A percentile compares a stretch with the other conserved stretches of the same genome.
Evolutionary conservation across 2,888 invertebrate species (phyloP).

Genomic region (Ormyrus nitidulus): DNA sequence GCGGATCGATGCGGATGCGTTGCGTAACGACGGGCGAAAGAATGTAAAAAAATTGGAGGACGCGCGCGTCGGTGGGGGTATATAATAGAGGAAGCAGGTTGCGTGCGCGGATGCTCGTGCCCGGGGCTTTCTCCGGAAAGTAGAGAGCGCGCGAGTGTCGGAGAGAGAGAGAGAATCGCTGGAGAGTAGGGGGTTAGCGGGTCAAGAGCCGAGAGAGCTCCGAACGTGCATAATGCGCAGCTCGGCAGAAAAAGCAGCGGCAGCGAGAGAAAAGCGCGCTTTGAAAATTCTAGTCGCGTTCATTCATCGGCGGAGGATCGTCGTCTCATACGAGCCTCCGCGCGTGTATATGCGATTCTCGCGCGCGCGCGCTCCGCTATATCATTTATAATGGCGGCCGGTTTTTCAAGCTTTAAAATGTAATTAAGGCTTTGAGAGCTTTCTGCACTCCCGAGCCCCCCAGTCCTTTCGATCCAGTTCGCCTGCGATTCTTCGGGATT

Average conservation of each 20-base stretch:
- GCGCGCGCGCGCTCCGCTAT: background rate
- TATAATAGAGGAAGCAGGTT: too few species aligned
- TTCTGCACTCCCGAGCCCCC: background rate
- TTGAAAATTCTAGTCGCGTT: slow-evolving; percentile 44
- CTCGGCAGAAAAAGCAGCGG: too few species aligned
- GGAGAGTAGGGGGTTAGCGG: slow-evolving; percentile 28
- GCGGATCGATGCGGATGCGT: too few species aligned
- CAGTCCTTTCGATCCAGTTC: too few species aligned
- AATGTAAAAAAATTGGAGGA: background rate
- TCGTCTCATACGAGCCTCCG: background rate
- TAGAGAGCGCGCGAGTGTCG: slow-evolving; percentile 23
- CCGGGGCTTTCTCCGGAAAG: too few species aligned
- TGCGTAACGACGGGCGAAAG: too few species aligned
- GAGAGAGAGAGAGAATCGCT: background rate
- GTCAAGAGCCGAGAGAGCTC: slow-evolving; percentile 36
- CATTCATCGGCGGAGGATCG: slow-evolving; percentile 21
- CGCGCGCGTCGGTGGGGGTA: background rate
- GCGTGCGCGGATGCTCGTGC: too few species aligned
- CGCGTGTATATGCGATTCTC: background rate
- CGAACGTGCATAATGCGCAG: slow-evolving; percentile 19
- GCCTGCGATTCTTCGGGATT: background rate
- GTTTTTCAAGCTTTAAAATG: slow-evolving; percentile 20
- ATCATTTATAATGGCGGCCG: background rate
- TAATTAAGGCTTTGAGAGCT: slow-evolving; percentile 38
- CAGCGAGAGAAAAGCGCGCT: slow-evolving; percentile 1